Evolutionary conservation across 2,888 invertebrate genomes (phyloP).

Genomic region (Netelia melanura): DNA sequence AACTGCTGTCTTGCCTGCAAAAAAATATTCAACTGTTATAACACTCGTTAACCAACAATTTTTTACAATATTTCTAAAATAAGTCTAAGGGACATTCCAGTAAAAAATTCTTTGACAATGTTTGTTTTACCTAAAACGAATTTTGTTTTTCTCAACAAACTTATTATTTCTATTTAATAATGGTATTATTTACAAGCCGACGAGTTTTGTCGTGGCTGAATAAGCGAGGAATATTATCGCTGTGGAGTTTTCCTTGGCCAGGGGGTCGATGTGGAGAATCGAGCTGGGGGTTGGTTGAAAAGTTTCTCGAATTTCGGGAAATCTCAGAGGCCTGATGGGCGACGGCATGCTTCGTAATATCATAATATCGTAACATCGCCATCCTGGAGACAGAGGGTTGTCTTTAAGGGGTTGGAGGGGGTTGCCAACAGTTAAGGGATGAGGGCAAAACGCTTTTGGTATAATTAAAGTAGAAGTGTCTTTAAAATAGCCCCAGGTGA

Average conservation of each 20-base stretch:
- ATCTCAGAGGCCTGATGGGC: constrained; percentile 73
- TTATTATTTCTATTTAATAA: constrained; percentile 15
- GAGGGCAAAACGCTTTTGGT: constrained; percentile 70
- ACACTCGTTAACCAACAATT: no score
- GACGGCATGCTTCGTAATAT: constrained; percentile 78
- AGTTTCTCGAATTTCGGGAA: constrained; percentile 77
- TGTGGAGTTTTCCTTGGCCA: constrained; percentile 35
- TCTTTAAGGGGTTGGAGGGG: constrained; percentile 25
- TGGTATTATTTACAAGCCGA: constrained; percentile 33
- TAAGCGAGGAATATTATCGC: constrained; percentile 18
- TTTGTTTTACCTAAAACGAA: neutral
- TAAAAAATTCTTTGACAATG: no score
- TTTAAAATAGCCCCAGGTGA: constrained; percentile 82
- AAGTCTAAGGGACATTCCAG: no score
- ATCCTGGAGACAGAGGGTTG: constrained; percentile 61
- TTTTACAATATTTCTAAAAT: no score
- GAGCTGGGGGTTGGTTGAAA: constrained; percentile 68
- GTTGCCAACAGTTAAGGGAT: constrained; percentile 8
- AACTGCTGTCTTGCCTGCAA: no score
- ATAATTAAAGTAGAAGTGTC: constrained; percentile 83
- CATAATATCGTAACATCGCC: constrained; percentile 81
- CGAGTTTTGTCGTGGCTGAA: constrained; percentile 18
- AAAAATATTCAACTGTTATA: no score
- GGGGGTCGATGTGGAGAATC: neutral
- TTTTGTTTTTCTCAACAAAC: neutral